These are phyloP conservation scores for Cryptus viduatorius DNA, from an alignment of 2,888 invertebrate species.

Conservation along the genomic window DNA sequence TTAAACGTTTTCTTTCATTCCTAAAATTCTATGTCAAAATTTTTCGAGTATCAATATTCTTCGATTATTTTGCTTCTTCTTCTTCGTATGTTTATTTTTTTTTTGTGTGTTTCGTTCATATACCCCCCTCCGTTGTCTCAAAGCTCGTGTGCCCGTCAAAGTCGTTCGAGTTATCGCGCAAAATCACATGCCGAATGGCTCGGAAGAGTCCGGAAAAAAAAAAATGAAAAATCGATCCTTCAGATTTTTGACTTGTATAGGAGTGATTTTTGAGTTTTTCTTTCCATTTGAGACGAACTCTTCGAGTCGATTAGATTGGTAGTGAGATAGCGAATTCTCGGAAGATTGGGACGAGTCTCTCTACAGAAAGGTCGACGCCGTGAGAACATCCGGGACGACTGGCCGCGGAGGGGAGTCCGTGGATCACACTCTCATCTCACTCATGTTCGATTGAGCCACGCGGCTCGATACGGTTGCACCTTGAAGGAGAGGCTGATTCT, in stretches of 20 bases:
- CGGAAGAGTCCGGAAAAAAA: not conserved
- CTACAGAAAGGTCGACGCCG: constrained; percentile 82
- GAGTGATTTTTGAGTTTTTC: not conserved
- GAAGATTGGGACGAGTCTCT: constrained; percentile 63
- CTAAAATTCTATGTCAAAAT: constrained; percentile 1
- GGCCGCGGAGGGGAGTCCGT: constrained; percentile 83
- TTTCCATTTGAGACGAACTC: constrained; percentile 19
- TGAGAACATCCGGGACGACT: constrained; percentile 82
- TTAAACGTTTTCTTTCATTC: not conserved
- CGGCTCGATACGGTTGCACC: constrained; percentile 86
- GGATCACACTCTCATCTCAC: constrained; percentile 96
- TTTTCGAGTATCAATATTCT: constrained; percentile 40
- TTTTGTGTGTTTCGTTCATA: constrained; percentile 32
- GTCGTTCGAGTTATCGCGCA: constrained; percentile 44
- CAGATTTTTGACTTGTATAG: not conserved
- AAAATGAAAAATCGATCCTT: not conserved
- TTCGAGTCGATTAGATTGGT: constrained; percentile 28
- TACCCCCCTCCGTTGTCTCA: constrained; percentile 71
- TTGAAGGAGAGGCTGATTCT: constrained; percentile 86
- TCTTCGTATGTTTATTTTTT: constrained; percentile 25
- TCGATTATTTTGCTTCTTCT: constrained; percentile 38
- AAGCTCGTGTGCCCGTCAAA: constrained; percentile 60
- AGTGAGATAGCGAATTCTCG: constrained; percentile 41
- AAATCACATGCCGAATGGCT: constrained; percentile 35
- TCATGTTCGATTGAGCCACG: constrained; percentile 93